phyloP scores from a whole-genome alignment of 2,888 invertebrate genomes.

The Druceiella hillmani region DNA sequence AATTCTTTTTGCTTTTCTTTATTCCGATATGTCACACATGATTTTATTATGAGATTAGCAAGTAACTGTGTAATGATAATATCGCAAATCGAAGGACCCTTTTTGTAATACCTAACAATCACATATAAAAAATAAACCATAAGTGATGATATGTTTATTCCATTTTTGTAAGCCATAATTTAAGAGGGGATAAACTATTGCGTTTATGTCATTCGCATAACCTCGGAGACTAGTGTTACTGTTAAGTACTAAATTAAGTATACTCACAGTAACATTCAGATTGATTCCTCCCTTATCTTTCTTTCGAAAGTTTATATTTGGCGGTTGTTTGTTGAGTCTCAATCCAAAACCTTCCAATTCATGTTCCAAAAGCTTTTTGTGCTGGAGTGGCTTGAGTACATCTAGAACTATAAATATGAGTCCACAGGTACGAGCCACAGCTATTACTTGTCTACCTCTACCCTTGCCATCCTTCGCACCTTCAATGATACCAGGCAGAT shows the following conservation, averaged over 20 bases:
- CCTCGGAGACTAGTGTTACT: no score
- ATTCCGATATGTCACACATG: no score
- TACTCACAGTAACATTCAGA: conserved; percentile 76
- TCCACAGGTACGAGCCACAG: conserved; percentile 97
- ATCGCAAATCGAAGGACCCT: no score
- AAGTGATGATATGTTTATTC: no score
- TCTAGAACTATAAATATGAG: conserved; percentile 97
- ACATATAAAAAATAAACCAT: no score
- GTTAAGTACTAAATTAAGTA: conserved; percentile 4
- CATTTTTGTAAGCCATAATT: no score
- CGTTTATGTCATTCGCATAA: no score
- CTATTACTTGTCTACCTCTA: conserved; percentile 97
- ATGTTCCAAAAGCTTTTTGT: conserved; percentile 93
- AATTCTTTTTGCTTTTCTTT: no score
- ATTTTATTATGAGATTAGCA: no score
- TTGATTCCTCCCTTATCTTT: conserved; percentile 99
- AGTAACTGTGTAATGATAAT: no score
- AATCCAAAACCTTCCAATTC: conserved; percentile 99
- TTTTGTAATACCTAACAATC: no score
- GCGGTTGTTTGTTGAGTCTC: conserved; percentile 91
- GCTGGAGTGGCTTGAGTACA: conserved; percentile 93
- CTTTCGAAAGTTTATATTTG: conserved; percentile 91
- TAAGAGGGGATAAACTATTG: no score
- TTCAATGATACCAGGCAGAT: conserved; percentile 99
- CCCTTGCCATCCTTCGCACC: conserved; percentile 99